phyloP scores from a whole-genome alignment of 2,888 invertebrate genomes.

The Eutolmus rufibarbis region DNA sequence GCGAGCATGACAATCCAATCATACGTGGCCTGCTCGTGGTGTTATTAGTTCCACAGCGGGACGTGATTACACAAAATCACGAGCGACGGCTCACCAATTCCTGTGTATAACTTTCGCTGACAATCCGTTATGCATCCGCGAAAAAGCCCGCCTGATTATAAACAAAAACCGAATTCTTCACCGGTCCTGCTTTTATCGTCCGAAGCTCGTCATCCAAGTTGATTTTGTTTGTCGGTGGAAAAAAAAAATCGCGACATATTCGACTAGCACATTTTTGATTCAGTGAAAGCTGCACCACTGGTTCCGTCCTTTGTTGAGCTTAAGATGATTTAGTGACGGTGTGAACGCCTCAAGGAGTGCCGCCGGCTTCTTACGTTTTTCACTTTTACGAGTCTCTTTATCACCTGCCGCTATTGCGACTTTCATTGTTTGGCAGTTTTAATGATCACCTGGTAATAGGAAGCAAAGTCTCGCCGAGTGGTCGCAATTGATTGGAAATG shows the following conservation, averaged over 20 bases:
- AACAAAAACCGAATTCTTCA: not conserved
- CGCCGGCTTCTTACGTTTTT: not conserved
- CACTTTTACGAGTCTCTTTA: not conserved
- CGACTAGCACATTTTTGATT: not conserved
- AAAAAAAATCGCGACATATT: not conserved
- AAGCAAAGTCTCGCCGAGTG: not conserved
- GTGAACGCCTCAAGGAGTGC: not conserved
- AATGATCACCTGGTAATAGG: not conserved
- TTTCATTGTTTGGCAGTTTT: constrained; percentile 37
- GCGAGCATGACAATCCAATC: not conserved
- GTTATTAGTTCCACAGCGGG: not conserved
- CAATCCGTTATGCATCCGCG: not conserved
- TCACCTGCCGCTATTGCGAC: not conserved
- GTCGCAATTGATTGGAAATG: constrained; percentile 8
- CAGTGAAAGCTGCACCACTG: not conserved
- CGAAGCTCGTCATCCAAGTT: not conserved
- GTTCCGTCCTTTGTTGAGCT: not conserved
- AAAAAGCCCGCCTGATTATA: not conserved
- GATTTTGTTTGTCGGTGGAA: not conserved
- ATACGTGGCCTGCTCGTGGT: not conserved
- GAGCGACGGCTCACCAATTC: not conserved
- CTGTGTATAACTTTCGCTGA: not conserved
- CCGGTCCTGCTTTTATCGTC: not conserved
- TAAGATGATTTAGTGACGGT: not conserved
- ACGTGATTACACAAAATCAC: not conserved